phyloP scores from a whole-genome alignment of 64 coral and sea anemone genomes.

The Pocillopora verrucosa region DNA sequence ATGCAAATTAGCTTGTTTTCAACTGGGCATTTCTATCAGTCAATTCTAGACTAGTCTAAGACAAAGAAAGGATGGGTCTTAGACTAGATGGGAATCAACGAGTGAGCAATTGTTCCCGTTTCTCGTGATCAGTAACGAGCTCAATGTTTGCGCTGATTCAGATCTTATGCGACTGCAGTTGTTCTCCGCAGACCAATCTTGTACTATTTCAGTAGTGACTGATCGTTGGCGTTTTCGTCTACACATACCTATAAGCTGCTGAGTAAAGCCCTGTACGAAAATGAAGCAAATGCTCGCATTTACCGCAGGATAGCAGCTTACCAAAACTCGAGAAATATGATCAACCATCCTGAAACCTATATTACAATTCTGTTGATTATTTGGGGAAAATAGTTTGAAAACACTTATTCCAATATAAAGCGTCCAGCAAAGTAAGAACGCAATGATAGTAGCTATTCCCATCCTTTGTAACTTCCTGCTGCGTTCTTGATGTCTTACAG shows the following conservation, averaged over 20 bases:
- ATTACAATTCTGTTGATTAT: neutral
- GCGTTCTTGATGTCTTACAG: neutral
- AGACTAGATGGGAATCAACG: too few relatives aligned
- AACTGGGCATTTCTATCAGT: too few relatives aligned
- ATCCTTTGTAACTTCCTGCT: slow-evolving; percentile 32
- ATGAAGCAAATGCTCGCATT: slow-evolving; percentile 26
- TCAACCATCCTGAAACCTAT: neutral
- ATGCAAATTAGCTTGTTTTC: too few relatives aligned
- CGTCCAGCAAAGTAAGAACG: slow-evolving; percentile 32
- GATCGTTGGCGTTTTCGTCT: neutral
- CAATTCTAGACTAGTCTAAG: too few relatives aligned
- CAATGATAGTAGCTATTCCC: slow-evolving; percentile 23
- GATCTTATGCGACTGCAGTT: neutral
- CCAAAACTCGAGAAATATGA: neutral
- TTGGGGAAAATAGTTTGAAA: neutral
- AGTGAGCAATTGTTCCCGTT: neutral
- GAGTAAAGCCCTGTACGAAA: neutral
- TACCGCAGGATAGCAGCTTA: neutral
- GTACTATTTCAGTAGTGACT: neutral
- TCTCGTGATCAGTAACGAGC: neutral
- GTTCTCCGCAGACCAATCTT: neutral
- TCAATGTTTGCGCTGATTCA: neutral
- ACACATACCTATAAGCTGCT: neutral
- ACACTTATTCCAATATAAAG: slow-evolving; percentile 8
- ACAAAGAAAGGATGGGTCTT: too few relatives aligned